Base-by-base conservation (phyloP, 2,888 invertebrate genomes). In the Caenorhabditis sulstoni region DNA sequence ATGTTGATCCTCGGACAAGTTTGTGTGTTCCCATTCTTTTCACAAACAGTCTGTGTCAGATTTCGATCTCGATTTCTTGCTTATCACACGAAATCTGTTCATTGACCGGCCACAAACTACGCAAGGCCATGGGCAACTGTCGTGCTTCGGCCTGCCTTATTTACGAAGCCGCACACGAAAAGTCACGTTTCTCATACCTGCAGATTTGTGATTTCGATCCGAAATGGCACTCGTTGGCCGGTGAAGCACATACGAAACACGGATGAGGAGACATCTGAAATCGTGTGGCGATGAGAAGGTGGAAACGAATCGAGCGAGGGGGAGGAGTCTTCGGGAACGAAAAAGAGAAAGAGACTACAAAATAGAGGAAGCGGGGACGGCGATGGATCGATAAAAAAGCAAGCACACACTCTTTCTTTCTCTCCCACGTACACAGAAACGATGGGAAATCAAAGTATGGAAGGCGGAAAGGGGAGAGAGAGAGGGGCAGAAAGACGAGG, bases 161-260 rank as follows among this genome's bases (percentile, higher is more conserved):
- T 29, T 29, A 29, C 29, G 4, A 29, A 29, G 29, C 3, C 29
- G 29, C 29, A 7, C 29, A 29, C 29, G 50, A 61, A 53, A 70
- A 70, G 70, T 70, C 70, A 61, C 70, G 70, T 70, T 67, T 53
- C 55, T 55, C 41, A 53, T 50, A 76, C 70, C 71, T 65, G 59
- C 77, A 77, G 18, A 77, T 68, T 37, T 57, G 62, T 16, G 57
- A 53, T 52, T 16, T 61, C 12, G 77, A 77, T 16, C 77, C 77
- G 47, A 77, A 77, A 41, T 77, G 77, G 35, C 50, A 65, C 16
- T 77, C 77, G 29, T 71, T 64, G 39, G 77, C 66, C 18, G 65
- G 65, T 0, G 77, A 65, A 11, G 18, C 39, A 53, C 77, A 77
- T 7, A 77, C 65, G 9, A 41, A 70, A 23, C 77, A 77, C 37